Evolutionary conservation across 2,888 invertebrate species (phyloP).

Genomic region (Julus scandinavius): DNA sequence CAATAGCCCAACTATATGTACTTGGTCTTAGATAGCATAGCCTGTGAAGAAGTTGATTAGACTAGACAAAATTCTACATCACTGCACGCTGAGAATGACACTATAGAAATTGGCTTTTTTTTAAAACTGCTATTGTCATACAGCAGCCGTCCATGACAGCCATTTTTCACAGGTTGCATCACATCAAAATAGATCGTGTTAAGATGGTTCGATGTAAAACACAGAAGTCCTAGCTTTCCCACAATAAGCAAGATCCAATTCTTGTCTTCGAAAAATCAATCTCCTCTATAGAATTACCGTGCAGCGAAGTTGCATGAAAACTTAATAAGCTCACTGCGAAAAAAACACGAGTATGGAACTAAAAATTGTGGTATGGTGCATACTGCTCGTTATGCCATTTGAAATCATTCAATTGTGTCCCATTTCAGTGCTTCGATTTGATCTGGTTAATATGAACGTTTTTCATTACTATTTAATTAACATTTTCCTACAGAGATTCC

Average conservation of each 20-base stretch:
- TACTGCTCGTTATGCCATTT: background rate
- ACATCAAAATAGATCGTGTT: background rate
- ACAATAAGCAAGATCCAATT: background rate
- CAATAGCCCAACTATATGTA: no score
- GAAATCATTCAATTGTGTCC: background rate
- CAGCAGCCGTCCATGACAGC: background rate
- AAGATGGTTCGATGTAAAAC: background rate
- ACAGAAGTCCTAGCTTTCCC: background rate
- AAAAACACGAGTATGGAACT: background rate
- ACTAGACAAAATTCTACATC: no score
- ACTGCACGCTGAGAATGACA: no score
- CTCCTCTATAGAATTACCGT: background rate
- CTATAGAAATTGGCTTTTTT: no score
- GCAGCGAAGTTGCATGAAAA: background rate
- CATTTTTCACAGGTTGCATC: background rate
- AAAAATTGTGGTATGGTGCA: background rate
- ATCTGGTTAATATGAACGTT: background rate
- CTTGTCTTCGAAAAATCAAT: background rate
- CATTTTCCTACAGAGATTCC: background rate
- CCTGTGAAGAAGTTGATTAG: no score
- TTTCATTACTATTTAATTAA: background rate
- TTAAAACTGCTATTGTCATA: no score
- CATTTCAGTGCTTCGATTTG: background rate
- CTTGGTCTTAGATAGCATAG: no score
- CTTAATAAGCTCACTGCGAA: background rate